Evolutionary conservation across 1,140 invertebrate species (phyloP), one percentile per base, ranked within the genome.

Genomic region (Zeugodacus cucurbitae): DNA sequence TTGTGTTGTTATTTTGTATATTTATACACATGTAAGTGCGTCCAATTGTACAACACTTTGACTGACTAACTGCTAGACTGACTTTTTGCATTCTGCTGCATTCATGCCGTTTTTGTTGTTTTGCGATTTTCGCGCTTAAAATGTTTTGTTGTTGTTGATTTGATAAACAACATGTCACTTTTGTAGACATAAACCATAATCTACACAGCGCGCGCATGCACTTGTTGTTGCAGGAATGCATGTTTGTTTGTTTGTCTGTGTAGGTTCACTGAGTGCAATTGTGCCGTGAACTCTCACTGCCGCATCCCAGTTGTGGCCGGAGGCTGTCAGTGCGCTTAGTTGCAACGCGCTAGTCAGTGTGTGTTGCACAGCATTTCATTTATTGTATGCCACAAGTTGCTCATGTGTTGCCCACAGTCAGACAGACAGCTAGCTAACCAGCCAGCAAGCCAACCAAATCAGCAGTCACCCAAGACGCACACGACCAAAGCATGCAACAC

Each of bases 81-180:
- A 87, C 58, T 87, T 87, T 87, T 57, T 87, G n/a, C n/a, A n/a
- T n/a, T n/a, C 3, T 29, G 22, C 3, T 87, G 44, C 57, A 87
- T 26, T 59, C n/a, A 48, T 26, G 32, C n/a, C n/a, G n/a, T n/a
- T n/a, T n/a, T n/a, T 29, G n/a, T 82, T 82, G 67, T 44, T 82
- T 58, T 62, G 29, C 54, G 34, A 54, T 37, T 62, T 86, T 86
- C 37, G 37, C 85, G 26, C 48, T 62, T 20, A 58, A 22, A 17
- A 7, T 48, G 11, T 54, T 7, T 82, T 82, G 34, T 82, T 82
- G 37, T 82, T 82, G 74, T 48, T 44, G 44, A 82, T 82, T 82
- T 82, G 74, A 82, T 82, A 82, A 82, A 82, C 74, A 82, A 82
- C 74, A 82, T 82, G 74, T 82, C 74, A 82, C 74, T 82, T 82